These are phyloP conservation scores for Spisula solida DNA, from an alignment of 2,888 invertebrate genomes.

Conservation along the genomic window DNA sequence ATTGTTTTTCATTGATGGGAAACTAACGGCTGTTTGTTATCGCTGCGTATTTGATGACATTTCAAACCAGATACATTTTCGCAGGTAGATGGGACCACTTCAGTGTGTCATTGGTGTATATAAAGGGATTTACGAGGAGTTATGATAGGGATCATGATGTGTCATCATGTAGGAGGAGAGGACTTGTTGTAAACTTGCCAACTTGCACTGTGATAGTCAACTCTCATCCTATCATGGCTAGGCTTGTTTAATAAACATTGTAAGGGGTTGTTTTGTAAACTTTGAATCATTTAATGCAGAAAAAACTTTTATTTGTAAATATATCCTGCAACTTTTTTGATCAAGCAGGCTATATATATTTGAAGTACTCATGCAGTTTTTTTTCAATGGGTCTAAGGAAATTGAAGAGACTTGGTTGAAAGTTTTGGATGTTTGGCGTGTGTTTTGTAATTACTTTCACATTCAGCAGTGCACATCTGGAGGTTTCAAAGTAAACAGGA, in stretches of 20 bases:
- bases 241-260: not conserved
- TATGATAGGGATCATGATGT: not conserved
- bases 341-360: not conserved
- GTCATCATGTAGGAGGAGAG: not conserved
- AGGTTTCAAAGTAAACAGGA: conserved; percentile 24
- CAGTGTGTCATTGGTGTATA: not conserved
- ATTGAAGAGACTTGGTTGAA: not conserved
- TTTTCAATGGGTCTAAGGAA: conserved; percentile 14
- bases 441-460: conserved; percentile 16
- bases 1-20: conserved; percentile 24
- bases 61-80: conserved; percentile 6
- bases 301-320: conserved; percentile 1
- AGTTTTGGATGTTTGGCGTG: not conserved
- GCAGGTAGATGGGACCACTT: conserved; percentile 23
- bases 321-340: not conserved
- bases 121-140: conserved; percentile 11
- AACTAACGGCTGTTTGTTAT: conserved; percentile 28
- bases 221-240: too few species aligned
- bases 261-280: not conserved
- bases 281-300: not conserved
- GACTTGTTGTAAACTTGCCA: conserved; percentile 3
- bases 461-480: conserved; percentile 23
- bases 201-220: not conserved
- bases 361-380: not conserved
- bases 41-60: conserved; percentile 2